Base-by-base conservation (phyloP, 1,140 invertebrate species). In the Drosophila sulfurigaster region DNA sequence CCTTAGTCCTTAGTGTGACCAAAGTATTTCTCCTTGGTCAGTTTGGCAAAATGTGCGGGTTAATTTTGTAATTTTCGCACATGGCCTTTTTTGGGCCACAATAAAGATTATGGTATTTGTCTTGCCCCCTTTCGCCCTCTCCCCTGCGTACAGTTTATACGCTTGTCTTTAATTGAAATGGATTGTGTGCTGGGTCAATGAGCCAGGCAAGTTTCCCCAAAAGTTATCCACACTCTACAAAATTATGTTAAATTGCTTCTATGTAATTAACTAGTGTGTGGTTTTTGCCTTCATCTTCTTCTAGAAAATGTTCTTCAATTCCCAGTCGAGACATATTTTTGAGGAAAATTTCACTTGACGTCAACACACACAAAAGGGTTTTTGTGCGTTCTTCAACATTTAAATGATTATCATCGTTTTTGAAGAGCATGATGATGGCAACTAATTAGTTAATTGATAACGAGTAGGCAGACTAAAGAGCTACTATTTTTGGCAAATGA, bases 41-140 rank as follows among this genome's bases (percentile, higher is more conserved):
- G 60, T 75, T 59, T 38, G 49, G 46, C 28, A 32, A 54, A 59
- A 20, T 32, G 45, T 59, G 48, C 48, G 75, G 78, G 71, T 78
- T 80, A 80, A 80, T 80, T 80, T 78, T 63, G 60, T 63, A 72
- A 71, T 72, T 79, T 81, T 79, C 80, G 85, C 83, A 87, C 83
- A 87, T 82, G 77, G 73, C 74, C 66, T 67, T 81, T 13, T 75
- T 57, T 15, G 28, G 49, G 60, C 73, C 85, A 83, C 79, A 79
- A 88, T 88, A 89, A 89, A 88, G 83, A 82, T 78, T 82, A 75
- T 81, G 81, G 64, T 80, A 71, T 20, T 57, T 38, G 41, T 43
- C 6, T 32, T 32, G 32, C 32, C 5, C 6, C 7, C 32, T 32
- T 8, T 32, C 32, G 7, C 32, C 7, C 32, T 5, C 32, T 32